Evolutionary conservation across 92 coral and sea anemone genomes (phyloP).

Genomic region (Ricordea florida): DNA sequence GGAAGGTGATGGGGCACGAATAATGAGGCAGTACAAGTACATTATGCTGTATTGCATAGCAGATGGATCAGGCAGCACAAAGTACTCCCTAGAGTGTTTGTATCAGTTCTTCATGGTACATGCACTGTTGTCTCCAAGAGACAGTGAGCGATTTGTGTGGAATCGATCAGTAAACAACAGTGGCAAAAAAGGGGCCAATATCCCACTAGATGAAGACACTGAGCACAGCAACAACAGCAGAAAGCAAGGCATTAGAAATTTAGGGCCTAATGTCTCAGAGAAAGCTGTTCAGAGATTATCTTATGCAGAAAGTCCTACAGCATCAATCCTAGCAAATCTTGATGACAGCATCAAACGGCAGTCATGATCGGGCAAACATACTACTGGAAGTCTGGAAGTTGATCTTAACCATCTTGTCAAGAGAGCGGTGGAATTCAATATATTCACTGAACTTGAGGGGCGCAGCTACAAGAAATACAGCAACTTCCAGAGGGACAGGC

Average conservation of each 20-base stretch:
- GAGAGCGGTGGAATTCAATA: constrained; percentile 5
- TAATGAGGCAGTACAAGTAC: too few species aligned
- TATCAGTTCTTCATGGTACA: too few species aligned
- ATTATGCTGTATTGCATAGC: constrained; percentile 47
- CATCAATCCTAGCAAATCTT: too few species aligned
- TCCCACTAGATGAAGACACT: constrained; percentile 34
- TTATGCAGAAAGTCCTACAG: too few species aligned
- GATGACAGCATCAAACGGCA: constrained; percentile 5
- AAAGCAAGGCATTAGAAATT: constrained; percentile 48
- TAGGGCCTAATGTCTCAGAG: constrained; percentile 63
- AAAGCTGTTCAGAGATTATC: constrained; percentile 7
- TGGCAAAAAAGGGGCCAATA: constrained; percentile 33
- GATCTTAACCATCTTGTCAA: constrained; percentile 42
- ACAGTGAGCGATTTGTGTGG: too few species aligned
- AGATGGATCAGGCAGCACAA: constrained; percentile 33
- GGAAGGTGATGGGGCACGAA: too few species aligned
- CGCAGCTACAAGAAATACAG: not conserved
- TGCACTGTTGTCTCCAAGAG: too few species aligned
- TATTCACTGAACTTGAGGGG: constrained; percentile 5
- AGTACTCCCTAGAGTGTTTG: too few species aligned
- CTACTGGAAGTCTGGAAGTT: constrained; percentile 12
- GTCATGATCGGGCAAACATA: constrained; percentile 26
- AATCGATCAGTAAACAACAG: constrained; percentile 39
- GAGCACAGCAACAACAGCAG: constrained; percentile 51
- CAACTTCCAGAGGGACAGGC: constrained; percentile 17